phyloP scores from a whole-genome alignment of 2,888 invertebrate genomes.

The Schrankia costaestrigalis region DNA sequence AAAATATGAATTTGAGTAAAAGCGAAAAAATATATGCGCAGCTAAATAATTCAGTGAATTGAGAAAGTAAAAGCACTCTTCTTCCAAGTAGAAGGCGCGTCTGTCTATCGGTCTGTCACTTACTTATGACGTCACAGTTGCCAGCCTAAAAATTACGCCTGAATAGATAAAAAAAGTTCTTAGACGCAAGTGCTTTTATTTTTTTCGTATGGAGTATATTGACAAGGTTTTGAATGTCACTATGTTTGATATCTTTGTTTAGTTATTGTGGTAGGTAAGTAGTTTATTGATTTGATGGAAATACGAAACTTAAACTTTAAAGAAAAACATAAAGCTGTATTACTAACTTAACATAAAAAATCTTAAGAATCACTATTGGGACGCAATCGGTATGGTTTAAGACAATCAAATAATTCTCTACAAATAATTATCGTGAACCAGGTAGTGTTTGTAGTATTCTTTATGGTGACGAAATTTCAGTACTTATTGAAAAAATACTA shows the following conservation, averaged over 20 bases:
- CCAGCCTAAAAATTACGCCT: conserved; percentile 36
- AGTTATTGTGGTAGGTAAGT: background rate
- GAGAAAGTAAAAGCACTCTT: conserved; percentile 62
- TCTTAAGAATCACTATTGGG: no score
- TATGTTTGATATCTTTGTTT: background rate
- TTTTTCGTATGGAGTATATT: conserved; percentile 5
- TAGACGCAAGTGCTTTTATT: conserved; percentile 15
- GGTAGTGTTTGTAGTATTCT: background rate
- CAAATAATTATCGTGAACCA: no score
- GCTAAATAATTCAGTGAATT: conserved; percentile 63
- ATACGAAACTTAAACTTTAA: no score
- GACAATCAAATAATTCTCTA: no score
- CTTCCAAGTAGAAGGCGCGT: conserved; percentile 39
- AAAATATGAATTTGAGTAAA: conserved; percentile 42
- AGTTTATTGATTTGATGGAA: background rate
- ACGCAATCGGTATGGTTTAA: no score
- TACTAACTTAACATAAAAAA: no score
- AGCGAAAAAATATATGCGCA: conserved; percentile 41
- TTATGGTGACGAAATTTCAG: background rate
- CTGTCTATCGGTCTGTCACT: conserved; percentile 68
- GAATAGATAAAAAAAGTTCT: conserved; percentile 27
- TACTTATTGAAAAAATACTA: no score
- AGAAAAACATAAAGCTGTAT: no score
- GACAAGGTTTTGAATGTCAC: background rate
- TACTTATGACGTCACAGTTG: conserved; percentile 54